A percentile compares a stretch with the other conserved stretches of the same genome.
phyloP scores from a whole-genome alignment of 2,797 vertebrate genomes.

The Cyprinella venusta region DNA sequence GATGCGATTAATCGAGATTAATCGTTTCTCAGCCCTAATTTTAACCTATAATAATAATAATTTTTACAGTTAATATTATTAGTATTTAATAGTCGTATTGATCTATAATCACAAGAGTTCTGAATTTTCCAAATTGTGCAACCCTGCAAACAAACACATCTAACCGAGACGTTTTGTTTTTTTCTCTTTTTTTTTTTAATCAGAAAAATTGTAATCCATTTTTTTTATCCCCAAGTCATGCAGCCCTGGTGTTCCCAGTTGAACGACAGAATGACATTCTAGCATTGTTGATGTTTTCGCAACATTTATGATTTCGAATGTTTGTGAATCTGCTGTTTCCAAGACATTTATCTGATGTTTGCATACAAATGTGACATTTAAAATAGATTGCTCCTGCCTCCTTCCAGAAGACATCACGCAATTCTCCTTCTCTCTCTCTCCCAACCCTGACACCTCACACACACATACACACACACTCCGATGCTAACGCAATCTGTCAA shows the following conservation, averaged over 20 bases:
- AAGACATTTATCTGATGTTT: slow-evolving; percentile 1
- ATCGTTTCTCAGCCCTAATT: too few species aligned
- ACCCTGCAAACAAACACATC: too few species aligned
- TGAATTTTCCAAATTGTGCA: not conserved
- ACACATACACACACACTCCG: not conserved
- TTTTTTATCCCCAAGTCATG: not conserved
- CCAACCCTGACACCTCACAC: not conserved
- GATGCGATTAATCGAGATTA: too few species aligned
- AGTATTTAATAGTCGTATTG: not conserved
- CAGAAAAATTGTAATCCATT: not conserved
- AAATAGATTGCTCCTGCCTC: not conserved
- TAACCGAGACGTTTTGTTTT: too few species aligned
- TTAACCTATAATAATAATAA: not conserved
- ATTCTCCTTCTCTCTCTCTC: slow-evolving; percentile 9
- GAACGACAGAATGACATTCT: not conserved
- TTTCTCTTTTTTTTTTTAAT: not conserved
- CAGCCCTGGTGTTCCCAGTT: not conserved
- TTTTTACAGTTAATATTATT: not conserved
- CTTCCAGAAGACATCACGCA: not conserved
- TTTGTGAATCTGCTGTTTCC: not conserved
- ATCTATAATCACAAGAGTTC: not conserved
- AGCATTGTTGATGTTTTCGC: not conserved
- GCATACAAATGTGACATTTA: not conserved
- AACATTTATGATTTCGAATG: not conserved
- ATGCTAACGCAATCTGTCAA: slow-evolving; percentile 16